Evolutionary conservation across 2,797 vertebrate species (phyloP), one percentile per base, ranked within the genome.

Genomic region (Anisognathus igniventris): DNA sequence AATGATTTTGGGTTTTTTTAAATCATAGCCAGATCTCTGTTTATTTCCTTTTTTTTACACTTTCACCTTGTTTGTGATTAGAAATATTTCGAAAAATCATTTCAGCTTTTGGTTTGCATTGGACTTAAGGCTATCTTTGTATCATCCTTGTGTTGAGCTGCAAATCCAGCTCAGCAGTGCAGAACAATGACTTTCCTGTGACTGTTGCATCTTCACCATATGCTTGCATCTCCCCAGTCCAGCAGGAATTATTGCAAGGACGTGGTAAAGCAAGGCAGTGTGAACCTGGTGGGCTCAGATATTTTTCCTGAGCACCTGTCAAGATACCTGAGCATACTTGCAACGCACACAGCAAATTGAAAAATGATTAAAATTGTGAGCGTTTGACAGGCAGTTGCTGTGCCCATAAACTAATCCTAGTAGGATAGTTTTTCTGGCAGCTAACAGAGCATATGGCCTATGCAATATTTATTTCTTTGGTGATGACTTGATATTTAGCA

Each of bases 381-480:
- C 57, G 64, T 94, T 93, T 94, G 80, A 95, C 92, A 86, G 64
- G 57, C 70, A 84, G 72, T 96, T 62, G 54, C 94, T 65, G 79
- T 7, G 20, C 68, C 64, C 11, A 9, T 72, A 95, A 97, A 95
- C 94, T 97, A 97, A 95, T 81, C 95, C 96, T 96, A 92, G 94
- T 96, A 96, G 94, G 82, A 58, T 70, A 39, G 51, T 90, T 97
- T 96, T 96, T 86, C 98, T 97, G 66, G 72, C 92, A 98, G 96
- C 94, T 88, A 91, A 88, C 96, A 96, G 95, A 97, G 93, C 96
- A 97, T 97, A 97, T 92, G 97, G 89, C 92, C 95, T 96, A 96
- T 96, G 93, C 95, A 97, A 94, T 97, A 97, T 97, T 97, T 98
- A 96, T 98, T 97, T 98, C 96, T 98, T 98, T 94, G 77, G 37